A percentile compares a stretch with the other conserved stretches of the same genome.
These are phyloP conservation scores for Seira musarum DNA, from an alignment of 2,888 invertebrate species.

Conservation along the genomic window DNA sequence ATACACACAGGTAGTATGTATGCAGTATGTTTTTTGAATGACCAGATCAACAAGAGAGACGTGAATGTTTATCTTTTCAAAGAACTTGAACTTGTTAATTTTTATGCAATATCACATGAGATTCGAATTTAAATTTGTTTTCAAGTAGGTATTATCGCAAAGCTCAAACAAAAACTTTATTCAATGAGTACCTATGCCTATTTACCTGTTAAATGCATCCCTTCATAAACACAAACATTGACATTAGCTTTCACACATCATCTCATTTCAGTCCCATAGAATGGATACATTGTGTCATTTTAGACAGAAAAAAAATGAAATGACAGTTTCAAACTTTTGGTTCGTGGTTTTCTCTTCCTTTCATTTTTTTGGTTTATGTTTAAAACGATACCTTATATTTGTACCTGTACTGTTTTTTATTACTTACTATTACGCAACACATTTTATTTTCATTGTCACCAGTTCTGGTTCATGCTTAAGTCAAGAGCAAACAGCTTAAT, in stretches of 20 bases:
- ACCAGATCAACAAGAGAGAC: too few relatives aligned
- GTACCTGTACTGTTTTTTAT: too few relatives aligned
- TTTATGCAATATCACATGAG: too few relatives aligned
- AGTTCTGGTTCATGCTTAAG: constrained; percentile 15
- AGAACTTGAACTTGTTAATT: too few relatives aligned
- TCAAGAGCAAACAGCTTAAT: constrained; percentile 17
- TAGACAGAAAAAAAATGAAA: constrained; percentile 3
- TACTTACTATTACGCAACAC: not conserved
- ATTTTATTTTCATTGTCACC: constrained; percentile 12
- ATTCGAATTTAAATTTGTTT: too few relatives aligned
- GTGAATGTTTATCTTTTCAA: too few relatives aligned
- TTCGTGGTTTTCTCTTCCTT: constrained; percentile 17
- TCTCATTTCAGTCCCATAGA: too few relatives aligned
- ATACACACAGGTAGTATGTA: too few relatives aligned
- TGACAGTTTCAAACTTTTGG: not conserved
- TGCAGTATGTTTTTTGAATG: too few relatives aligned
- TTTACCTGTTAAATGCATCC: not conserved
- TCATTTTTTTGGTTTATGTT: constrained; percentile 5
- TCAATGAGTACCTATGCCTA: not conserved
- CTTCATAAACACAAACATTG: constrained; percentile 4
- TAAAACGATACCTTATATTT: not conserved
- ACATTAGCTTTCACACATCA: constrained; percentile 17
- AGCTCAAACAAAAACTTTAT: too few relatives aligned
- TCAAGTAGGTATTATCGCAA: too few relatives aligned
- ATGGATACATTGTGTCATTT: too few relatives aligned